Percentiles rank a stretch among this genome's conserved stretches.
Evolutionary conservation across 2,797 vertebrate species (phyloP).

Genomic region (Rhinella marina): DNA sequence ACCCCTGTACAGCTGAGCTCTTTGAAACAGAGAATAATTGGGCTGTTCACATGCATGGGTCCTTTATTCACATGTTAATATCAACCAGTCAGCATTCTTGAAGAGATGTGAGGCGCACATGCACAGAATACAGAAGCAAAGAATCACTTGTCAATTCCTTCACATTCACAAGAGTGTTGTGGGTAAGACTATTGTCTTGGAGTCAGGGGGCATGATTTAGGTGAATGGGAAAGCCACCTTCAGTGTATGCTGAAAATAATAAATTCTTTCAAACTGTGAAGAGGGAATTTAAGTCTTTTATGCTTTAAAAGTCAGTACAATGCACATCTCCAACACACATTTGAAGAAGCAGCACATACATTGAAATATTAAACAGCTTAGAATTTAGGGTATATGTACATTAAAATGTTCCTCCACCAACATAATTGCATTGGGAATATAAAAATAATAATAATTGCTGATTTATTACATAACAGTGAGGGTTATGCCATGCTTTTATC

Average conservation of each 20-base stretch:
- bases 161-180: conserved; percentile 5
- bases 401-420: too few relatives aligned
- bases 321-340: background rate
- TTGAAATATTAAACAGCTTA: background rate
- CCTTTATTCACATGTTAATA: conserved; percentile 54
- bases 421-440: too few relatives aligned
- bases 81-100: conserved; percentile 20
- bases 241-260: background rate
- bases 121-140: conserved; percentile 42
- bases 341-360: background rate
- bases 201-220: background rate
- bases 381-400: background rate
- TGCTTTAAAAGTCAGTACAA: background rate
- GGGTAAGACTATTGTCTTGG: background rate
- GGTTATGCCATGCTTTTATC: background rate
- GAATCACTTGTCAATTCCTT: background rate
- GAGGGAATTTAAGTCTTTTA: background rate
- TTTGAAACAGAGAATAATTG: conserved; percentile 32
- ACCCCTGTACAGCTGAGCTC: conserved; percentile 4
- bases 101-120: conserved; percentile 30
- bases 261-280: background rate
- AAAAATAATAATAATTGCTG: background rate
- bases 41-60: conserved; percentile 21
- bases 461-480: background rate
- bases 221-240: conserved; percentile 14